A percentile compares a stretch with the other conserved stretches of the same genome.
Conservation (phyloP, 2,888 invertebrate genomes). For the Lordiphosa fenestrarum region DNA sequence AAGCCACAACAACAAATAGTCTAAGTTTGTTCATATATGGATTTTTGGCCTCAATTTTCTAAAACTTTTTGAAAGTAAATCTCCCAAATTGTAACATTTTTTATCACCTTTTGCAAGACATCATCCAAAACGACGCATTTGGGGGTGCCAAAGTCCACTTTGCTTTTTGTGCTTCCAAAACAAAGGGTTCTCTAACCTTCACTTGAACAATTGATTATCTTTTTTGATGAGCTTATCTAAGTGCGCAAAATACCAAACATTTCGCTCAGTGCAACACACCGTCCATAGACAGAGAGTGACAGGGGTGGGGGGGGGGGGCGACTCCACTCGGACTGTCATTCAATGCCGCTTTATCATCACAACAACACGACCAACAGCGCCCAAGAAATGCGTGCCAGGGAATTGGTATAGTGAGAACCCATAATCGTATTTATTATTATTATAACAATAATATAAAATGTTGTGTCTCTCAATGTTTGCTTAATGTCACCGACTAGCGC, state of each 20-base stretch:
- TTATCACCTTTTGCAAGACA: too few species aligned
- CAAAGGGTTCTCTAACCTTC: slow-evolving; percentile 3
- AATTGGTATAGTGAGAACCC: slow-evolving; percentile 29
- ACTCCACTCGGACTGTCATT: slow-evolving; percentile 44
- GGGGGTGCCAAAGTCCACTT: too few species aligned
- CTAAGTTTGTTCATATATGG: too few species aligned
- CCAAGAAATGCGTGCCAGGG: slow-evolving; percentile 44
- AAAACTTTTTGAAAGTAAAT: too few species aligned
- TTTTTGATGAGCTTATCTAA: slow-evolving; percentile 62
- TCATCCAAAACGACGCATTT: too few species aligned
- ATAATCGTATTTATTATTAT: slow-evolving; percentile 37
- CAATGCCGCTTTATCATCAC: slow-evolving; percentile 55
- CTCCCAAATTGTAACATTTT: too few species aligned
- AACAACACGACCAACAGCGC: slow-evolving; percentile 7
- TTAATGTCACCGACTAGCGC: slow-evolving; percentile 48
- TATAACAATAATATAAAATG: slow-evolving; percentile 41
- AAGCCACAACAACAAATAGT: too few species aligned
- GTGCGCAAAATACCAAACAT: slow-evolving; percentile 49
- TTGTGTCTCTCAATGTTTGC: slow-evolving; percentile 42
- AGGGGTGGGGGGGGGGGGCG: too few species aligned
- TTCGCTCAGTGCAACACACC: slow-evolving; percentile 45
- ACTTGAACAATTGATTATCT: slow-evolving; percentile 42
- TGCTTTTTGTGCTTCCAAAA: too few species aligned
- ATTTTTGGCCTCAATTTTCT: too few species aligned
- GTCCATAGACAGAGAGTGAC: too few species aligned